Evolutionary conservation across 2,797 vertebrate species (phyloP).

Genomic region (Lates japonicus): DNA sequence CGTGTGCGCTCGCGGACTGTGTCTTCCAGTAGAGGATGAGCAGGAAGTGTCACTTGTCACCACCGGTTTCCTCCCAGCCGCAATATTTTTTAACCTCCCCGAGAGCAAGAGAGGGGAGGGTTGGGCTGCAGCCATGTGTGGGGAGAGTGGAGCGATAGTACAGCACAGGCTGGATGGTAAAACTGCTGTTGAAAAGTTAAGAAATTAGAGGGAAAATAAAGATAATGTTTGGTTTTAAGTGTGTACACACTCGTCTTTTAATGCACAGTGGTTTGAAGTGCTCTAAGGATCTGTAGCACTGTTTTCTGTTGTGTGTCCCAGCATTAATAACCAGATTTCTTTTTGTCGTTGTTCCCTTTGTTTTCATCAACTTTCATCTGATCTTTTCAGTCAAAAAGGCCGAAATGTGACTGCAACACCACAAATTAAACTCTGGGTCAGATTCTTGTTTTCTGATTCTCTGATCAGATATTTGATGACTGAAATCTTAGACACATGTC

Average conservation of each 20-base stretch:
- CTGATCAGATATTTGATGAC: neutral
- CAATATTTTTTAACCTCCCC: conserved; percentile 61
- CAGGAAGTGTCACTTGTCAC: conserved; percentile 82
- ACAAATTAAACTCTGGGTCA: neutral
- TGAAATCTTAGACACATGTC: neutral
- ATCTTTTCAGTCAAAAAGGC: neutral
- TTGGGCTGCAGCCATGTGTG: neutral
- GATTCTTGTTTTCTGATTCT: neutral
- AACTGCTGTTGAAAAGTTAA: neutral
- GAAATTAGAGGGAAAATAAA: neutral
- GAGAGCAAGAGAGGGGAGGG: conserved; percentile 10
- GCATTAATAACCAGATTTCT: neutral
- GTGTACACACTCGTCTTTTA: neutral
- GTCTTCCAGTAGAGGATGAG: conserved; percentile 64
- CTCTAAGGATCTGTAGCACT: neutral
- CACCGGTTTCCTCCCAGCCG: conserved; percentile 64
- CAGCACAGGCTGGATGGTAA: neutral
- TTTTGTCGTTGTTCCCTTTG: neutral
- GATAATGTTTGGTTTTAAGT: neutral
- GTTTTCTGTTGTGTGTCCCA: neutral
- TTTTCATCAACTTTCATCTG: neutral
- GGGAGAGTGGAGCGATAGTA: neutral
- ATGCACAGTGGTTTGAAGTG: neutral
- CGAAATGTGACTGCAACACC: neutral
- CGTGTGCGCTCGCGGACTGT: conserved; percentile 3